phyloP scores from a whole-genome alignment of 2,113 vertebrate genomes.

The Nothoprocta pentlandii region DNA sequence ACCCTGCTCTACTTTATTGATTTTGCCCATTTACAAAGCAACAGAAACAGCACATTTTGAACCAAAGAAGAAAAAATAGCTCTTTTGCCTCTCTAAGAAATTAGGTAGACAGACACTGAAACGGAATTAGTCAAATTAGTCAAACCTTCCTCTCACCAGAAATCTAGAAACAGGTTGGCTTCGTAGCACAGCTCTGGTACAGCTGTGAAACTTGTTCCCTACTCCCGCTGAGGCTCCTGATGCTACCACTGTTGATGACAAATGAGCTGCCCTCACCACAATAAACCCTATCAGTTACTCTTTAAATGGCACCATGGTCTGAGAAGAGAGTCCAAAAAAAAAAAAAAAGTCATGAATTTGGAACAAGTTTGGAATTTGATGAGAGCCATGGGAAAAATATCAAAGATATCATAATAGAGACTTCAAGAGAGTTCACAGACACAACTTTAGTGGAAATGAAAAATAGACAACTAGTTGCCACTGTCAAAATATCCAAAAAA shows the following conservation, averaged over 20 bases:
- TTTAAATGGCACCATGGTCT: not conserved
- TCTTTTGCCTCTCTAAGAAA: slow-evolving; percentile 1
- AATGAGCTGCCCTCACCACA: not conserved
- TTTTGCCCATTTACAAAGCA: not conserved
- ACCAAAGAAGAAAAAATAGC: slow-evolving; percentile 11
- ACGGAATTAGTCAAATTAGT: slow-evolving; percentile 54
- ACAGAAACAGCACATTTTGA: not conserved
- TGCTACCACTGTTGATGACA: slow-evolving; percentile 32
- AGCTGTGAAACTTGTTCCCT: not conserved
- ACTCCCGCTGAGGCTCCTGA: slow-evolving; percentile 50
- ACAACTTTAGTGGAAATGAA: not conserved
- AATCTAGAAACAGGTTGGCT: slow-evolving; percentile 7
- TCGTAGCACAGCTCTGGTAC: not conserved
- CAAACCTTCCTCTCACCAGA: not conserved
- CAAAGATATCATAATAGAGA: not conserved
- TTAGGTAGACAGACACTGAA: slow-evolving; percentile 49
- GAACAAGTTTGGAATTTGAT: not conserved
- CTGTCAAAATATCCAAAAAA: not conserved
- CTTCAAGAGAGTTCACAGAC: not conserved
- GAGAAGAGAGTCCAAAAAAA: not conserved
- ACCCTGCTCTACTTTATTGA: not conserved
- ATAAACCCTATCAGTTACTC: slow-evolving; percentile 27
- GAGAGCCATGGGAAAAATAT: not conserved
- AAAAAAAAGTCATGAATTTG: not conserved
- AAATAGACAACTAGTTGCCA: not conserved